Evolutionary conservation across 2,797 vertebrate species (phyloP), one percentile per base, ranked within the genome.

Genomic region (Podarcis lilfordi): DNA sequence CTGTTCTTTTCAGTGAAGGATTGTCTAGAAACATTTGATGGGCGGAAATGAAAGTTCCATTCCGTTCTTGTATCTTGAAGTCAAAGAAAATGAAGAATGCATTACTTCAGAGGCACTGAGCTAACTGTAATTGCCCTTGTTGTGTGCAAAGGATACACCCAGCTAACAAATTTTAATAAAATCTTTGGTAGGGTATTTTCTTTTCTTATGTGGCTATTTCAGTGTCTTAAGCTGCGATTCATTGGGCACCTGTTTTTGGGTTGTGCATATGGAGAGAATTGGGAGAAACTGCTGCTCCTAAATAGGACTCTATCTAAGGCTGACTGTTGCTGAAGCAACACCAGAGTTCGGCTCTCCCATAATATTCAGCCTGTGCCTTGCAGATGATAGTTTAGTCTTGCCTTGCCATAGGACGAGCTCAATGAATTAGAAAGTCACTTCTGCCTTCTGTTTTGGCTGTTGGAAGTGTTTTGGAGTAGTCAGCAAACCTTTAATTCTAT

Each of bases 111-210:
- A 86, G 15, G 5, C 40, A 5, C 13, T 29, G 43, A 83, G 21
- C 13, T 88, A 10, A 1, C 45, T 35, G 55, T 50, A 78, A 11
- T 74, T 19, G 61, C 88, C 90, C 84, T 92, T 85, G 32, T 91
- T 40, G 88, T 80, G 83, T 89, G 6, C 68, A 90, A 68, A 87
- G 66, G n/a, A 85, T 17, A 27, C 68, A 3, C 29, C 29, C 61
- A 71, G 40, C 3, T 35, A 19, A 10, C 11, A n/a, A 68, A 37
- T 71, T 80, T 55, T 37, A 59, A 68, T 55, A 86, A 80, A 61
- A 66, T 8, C 25, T n/a, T 69, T 40, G 69, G 40, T 40, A 82
- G 25, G 40, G 4, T n/a, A 64, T 64, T 61, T 61, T 61, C 2
- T 61, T 64, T 64, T 64, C 7, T 19, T 29, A 7, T n/a, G 25